Conservation (phyloP, 2,113 vertebrate species). For the Phrynosoma blainvillii region DNA sequence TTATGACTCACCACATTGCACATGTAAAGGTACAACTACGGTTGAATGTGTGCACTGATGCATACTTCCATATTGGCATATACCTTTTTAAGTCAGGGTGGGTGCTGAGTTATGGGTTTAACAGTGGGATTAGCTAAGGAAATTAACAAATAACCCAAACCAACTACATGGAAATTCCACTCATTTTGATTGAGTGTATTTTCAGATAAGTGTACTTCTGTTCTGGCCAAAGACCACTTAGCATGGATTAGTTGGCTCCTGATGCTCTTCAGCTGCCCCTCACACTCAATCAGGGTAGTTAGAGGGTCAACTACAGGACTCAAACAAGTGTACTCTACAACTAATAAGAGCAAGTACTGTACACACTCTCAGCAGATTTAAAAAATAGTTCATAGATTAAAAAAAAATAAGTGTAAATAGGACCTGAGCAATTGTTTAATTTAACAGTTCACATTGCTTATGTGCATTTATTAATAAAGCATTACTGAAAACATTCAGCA, state of each 20-base stretch:
- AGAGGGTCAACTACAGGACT: not conserved
- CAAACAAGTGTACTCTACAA: constrained; percentile 7
- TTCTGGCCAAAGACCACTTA: not conserved
- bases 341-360: constrained; percentile 9
- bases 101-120: not conserved
- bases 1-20: not conserved
- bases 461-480: not conserved
- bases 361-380: not conserved
- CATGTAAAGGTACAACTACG: not conserved
- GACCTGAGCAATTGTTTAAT: not conserved
- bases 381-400: not conserved
- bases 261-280: not conserved
- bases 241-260: not conserved
- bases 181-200: not conserved
- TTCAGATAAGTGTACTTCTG: not conserved
- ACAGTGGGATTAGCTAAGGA: not conserved
- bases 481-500: not conserved
- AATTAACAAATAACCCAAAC: not conserved
- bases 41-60: not conserved
- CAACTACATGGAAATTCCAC: not conserved
- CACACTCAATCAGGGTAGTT: not conserved
- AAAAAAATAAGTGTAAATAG: not conserved
- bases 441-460: not conserved
- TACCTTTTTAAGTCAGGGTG: not conserved
- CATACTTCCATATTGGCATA: not conserved